Evolutionary conservation across 2,888 invertebrate species (phyloP), one percentile per base, ranked within the genome.

Genomic region (Stenotaenia linearis): DNA sequence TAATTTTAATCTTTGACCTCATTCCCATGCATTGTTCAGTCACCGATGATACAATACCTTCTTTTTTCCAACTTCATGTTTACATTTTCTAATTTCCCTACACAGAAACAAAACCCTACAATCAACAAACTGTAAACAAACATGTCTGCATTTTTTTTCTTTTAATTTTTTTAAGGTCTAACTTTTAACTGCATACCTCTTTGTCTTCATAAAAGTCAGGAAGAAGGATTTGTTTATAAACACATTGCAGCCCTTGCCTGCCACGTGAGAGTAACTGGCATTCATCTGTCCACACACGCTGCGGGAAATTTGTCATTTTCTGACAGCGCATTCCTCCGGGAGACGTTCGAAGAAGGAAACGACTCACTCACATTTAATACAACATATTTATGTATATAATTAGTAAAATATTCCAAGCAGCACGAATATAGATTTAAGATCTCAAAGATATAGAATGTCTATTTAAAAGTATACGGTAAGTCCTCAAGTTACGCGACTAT

Each of bases 261-360:
- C 50, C 50, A 50, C 50, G 50, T 50, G 50, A 40, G 40, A 50
- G 50, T 50, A 50, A 50, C 50, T 50, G 69, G 69, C 28, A 69
- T 28, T 69, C 69, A 28, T 69, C 69, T 69, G 28, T 69, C 69
- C 69, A 25, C 69, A 69, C 69, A 28, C 69, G 28, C 28, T 25
- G 69, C 69, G 69, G 28, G 25, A 69, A 69, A 69, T 69, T 69
- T 69, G 69, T 69, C 69, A 69, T 69, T n/a, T 69, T 69, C n/a
- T 28, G 69, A 69, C 69, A 69, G 69, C 69, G 25, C 9, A 69
- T 28, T 69, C 69, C 69, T 69, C 2, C 69, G 28, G 69, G 69
- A 69, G 15, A 69, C 69, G 12, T 28, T 28, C 25, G 15, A 23
- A 28, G n/a, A 69, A 69, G 69, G 69, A 69, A 69, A 28, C 69